Conservation (phyloP, 1,140 invertebrate species). For the Diprion similis region DNA sequence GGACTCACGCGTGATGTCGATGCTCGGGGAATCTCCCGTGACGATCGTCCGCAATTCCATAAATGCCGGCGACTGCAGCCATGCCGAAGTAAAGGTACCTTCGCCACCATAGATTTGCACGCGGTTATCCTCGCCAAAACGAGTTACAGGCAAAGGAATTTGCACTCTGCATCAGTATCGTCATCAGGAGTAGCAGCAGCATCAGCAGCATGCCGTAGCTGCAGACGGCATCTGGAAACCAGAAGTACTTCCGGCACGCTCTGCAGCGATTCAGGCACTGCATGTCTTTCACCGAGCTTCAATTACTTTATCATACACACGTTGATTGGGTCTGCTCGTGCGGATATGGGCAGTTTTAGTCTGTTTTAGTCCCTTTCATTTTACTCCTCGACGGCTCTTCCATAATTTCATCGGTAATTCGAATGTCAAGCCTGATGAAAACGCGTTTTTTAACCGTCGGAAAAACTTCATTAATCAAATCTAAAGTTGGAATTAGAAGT, state of each 20-base stretch:
- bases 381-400: slow-evolving; percentile 1
- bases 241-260: too few species aligned
- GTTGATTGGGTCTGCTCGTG: too few species aligned
- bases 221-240: too few species aligned
- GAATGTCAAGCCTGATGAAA: background rate
- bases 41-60: slow-evolving; percentile 56
- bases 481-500: background rate
- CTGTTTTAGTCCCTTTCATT: background rate
- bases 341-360: too few species aligned
- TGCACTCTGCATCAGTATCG: too few species aligned
- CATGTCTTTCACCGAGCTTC: too few species aligned
- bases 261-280: too few species aligned
- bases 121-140: background rate
- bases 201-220: too few species aligned
- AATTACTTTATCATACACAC: too few species aligned
- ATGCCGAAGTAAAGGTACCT: slow-evolving; percentile 35
- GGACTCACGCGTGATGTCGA: slow-evolving; percentile 50
- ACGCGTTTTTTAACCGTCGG: background rate
- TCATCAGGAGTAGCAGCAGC: too few species aligned
- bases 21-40: slow-evolving; percentile 46
- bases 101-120: background rate
- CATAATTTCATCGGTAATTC: background rate
- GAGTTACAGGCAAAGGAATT: too few species aligned
- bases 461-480: too few species aligned
- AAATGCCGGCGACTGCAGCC: slow-evolving; percentile 60